Conservation (phyloP, 2,888 invertebrate genomes). For the Sipha maydis region DNA sequence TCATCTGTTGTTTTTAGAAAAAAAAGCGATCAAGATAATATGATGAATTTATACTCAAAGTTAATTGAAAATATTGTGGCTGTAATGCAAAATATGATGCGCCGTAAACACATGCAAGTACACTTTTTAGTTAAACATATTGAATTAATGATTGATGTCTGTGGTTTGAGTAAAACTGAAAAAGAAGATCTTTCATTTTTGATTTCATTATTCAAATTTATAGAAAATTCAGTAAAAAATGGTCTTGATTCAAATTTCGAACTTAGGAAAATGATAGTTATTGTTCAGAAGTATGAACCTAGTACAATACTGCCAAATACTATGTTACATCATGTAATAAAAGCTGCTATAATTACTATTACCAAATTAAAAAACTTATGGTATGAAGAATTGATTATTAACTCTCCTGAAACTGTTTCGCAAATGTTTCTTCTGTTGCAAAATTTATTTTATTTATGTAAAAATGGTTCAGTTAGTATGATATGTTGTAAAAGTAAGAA, state of each 20-base stretch:
- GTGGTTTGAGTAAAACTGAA: slow-evolving; percentile 42
- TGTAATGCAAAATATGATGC: slow-evolving; percentile 60
- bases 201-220: slow-evolving; percentile 47
- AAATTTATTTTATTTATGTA: slow-evolving; percentile 22
- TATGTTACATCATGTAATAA: slow-evolving; percentile 40
- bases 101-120: slow-evolving; percentile 31
- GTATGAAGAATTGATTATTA: slow-evolving; percentile 32
- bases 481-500: slow-evolving; percentile 45
- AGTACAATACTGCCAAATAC: slow-evolving; percentile 19
- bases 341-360: slow-evolving; percentile 28
- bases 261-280: slow-evolving; percentile 42
- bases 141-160: slow-evolving; percentile 55
- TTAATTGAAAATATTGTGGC: slow-evolving; percentile 53
- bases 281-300: slow-evolving; percentile 41
- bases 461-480: slow-evolving; percentile 29
- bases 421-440: slow-evolving; percentile 34
- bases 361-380: slow-evolving; percentile 51
- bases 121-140: slow-evolving; percentile 53
- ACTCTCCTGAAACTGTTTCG: slow-evolving; percentile 32
- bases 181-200: slow-evolving; percentile 53
- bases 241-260: slow-evolving; percentile 50
- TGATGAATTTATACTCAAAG: slow-evolving; percentile 49
- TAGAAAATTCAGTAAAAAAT: slow-evolving; percentile 46
- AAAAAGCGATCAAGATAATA: slow-evolving; percentile 45
- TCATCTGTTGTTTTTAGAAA: slow-evolving; percentile 49